Evolutionary conservation across 2,888 invertebrate species (phyloP).

Genomic region (Megalurothrips usitatus): DNA sequence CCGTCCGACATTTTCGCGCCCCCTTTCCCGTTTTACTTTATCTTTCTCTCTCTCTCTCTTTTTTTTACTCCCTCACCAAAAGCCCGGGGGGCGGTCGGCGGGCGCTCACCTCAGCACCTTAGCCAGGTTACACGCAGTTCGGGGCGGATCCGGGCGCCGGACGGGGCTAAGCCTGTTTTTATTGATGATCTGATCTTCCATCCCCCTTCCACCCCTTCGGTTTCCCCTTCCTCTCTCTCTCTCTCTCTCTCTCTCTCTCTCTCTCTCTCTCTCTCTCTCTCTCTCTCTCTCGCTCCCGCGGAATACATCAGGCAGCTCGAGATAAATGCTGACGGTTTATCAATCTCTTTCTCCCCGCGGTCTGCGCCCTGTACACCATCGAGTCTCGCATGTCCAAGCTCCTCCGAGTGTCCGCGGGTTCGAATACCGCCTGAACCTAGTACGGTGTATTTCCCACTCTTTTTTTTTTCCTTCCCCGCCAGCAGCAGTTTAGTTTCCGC

Average conservation of each 20-base stretch:
- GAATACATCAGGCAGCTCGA: background rate
- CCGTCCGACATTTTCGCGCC: no score
- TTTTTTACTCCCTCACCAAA: no score
- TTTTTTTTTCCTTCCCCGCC: no score
- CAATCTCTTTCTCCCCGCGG: background rate
- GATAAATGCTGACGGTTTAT: slow-evolving; percentile 6
- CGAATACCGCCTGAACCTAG: no score
- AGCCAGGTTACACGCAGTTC: background rate
- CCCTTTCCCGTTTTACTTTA: no score
- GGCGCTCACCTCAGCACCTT: no score
- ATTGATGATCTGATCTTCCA: slow-evolving; percentile 8
- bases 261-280: background rate
- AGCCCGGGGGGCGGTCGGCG: no score
- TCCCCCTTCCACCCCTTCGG: background rate
- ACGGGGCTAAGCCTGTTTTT: slow-evolving; percentile 17
- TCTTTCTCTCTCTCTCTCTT: no score
- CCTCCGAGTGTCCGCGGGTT: no score
- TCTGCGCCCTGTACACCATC: background rate
- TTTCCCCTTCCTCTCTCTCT: background rate
- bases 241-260: background rate
- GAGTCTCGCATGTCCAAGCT: no score
- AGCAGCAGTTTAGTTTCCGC: no score
- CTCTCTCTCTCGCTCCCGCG: background rate
- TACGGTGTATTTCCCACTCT: no score
- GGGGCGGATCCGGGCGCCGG: background rate